Conservation (phyloP, 2,797 vertebrate genomes). For the Microcaecilia unicolor region DNA sequence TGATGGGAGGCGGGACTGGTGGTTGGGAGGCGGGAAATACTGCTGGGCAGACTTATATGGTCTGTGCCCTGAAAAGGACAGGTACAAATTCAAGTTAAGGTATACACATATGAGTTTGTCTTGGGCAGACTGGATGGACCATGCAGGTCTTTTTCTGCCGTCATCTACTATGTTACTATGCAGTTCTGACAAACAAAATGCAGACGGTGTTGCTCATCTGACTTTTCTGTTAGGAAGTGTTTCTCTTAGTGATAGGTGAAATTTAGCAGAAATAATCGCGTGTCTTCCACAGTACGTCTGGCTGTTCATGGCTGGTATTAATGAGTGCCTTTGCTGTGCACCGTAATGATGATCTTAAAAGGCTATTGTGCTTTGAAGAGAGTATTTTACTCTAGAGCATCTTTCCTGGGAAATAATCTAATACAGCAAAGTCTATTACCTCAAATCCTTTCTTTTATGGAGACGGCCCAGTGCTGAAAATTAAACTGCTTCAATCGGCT, state of each 20-base stretch:
- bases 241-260: constrained; percentile 27
- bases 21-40: too few relatives aligned
- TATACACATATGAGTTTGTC: too few relatives aligned
- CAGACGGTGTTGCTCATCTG: constrained; percentile 23
- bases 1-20: too few relatives aligned
- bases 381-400: constrained; percentile 32
- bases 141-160: too few relatives aligned
- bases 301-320: constrained; percentile 29
- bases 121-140: too few relatives aligned
- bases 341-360: constrained; percentile 44
- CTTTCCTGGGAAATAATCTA: constrained; percentile 32
- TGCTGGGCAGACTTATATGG: too few relatives aligned
- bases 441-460: constrained; percentile 15
- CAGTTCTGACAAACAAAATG: constrained; percentile 29
- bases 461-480: constrained; percentile 35
- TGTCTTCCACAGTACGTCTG: too few relatives aligned
- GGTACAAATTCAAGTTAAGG: too few relatives aligned
- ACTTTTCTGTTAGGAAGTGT: constrained; percentile 24
- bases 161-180: too few relatives aligned
- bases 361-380: constrained; percentile 42
- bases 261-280: too few relatives aligned
- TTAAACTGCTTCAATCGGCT: constrained; percentile 52
- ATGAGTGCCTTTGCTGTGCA: constrained; percentile 36
- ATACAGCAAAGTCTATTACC: constrained; percentile 33
- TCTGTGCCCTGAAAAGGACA: too few relatives aligned